Conservation (phyloP, 1,140 invertebrate genomes). For the Drosophila kanapiae region DNA sequence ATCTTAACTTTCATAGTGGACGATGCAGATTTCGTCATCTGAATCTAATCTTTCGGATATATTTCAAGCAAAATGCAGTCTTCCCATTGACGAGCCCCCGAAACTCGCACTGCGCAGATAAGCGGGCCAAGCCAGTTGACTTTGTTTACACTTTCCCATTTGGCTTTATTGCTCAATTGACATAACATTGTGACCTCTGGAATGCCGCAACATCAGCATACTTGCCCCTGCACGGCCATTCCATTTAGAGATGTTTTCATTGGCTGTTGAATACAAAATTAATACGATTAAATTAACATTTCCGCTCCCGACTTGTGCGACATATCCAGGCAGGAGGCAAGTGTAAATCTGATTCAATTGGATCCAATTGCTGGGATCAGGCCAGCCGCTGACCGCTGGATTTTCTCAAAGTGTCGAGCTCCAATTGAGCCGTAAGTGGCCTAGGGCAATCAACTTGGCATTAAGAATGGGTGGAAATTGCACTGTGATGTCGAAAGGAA, state of each 20-base stretch:
- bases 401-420: slow-evolving; percentile 24
- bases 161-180: slow-evolving; percentile 24
- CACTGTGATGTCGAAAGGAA: slow-evolving; percentile 21
- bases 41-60: slow-evolving; percentile 17
- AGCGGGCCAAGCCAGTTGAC: slow-evolving; percentile 27
- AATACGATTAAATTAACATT: slow-evolving; percentile 69
- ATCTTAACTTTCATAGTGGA: not conserved
- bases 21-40: slow-evolving; percentile 10
- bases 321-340: slow-evolving; percentile 20
- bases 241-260: slow-evolving; percentile 27
- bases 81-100: slow-evolving; percentile 34
- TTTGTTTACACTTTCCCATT: slow-evolving; percentile 48
- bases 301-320: slow-evolving; percentile 51
- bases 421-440: slow-evolving; percentile 44
- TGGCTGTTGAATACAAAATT: slow-evolving; percentile 57
- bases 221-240: slow-evolving; percentile 2
- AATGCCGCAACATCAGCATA: slow-evolving; percentile 30
- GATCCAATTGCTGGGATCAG: slow-evolving; percentile 40
- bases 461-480: slow-evolving; percentile 8
- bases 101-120: slow-evolving; percentile 33
- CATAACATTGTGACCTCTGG: slow-evolving; percentile 38
- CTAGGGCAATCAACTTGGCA: slow-evolving; percentile 48
- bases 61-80: slow-evolving; percentile 7
- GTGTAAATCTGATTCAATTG: slow-evolving; percentile 58
- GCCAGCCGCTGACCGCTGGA: not conserved